These are phyloP conservation scores for Aphidius colemani DNA, from an alignment of 2,888 invertebrate species.

Conservation along the genomic window DNA sequence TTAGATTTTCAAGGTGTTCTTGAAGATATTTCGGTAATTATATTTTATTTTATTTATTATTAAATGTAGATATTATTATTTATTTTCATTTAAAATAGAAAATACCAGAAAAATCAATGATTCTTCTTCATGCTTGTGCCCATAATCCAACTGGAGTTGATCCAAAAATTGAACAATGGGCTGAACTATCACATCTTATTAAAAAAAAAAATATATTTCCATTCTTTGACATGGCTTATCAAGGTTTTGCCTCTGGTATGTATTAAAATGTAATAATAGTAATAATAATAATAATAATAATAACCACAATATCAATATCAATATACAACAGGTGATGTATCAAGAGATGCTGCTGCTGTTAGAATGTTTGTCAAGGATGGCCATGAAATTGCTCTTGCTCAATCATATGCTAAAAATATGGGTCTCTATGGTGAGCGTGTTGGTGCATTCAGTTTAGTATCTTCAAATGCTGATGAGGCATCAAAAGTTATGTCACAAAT, in stretches of 20 bases:
- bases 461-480: slow-evolving; percentile 78
- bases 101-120: slow-evolving; percentile 88
- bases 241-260: slow-evolving; percentile 86
- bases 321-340: slow-evolving; percentile 79
- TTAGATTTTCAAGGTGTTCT: slow-evolving; percentile 89
- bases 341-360: slow-evolving; percentile 87
- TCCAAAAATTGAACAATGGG: slow-evolving; percentile 87
- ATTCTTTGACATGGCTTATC: slow-evolving; percentile 99
- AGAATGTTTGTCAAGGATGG: slow-evolving; percentile 87
- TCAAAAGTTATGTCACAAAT: slow-evolving; percentile 87
- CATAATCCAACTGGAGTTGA: slow-evolving; percentile 98
- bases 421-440: slow-evolving; percentile 86
- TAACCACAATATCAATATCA: no score
- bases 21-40: slow-evolving; percentile 83
- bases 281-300: no score
- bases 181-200: slow-evolving; percentile 79
- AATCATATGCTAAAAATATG: slow-evolving; percentile 99
- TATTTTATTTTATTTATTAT: not conserved
- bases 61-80: not conserved
- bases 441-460: slow-evolving; percentile 86
- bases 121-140: slow-evolving; percentile 95
- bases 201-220: slow-evolving; percentile 83
- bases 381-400: slow-evolving; percentile 83
- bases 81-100: slow-evolving; percentile 64
- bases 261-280: no score